Conservation (phyloP, 92 coral and sea anemone genomes). For the Actinostola sp. region DNA sequence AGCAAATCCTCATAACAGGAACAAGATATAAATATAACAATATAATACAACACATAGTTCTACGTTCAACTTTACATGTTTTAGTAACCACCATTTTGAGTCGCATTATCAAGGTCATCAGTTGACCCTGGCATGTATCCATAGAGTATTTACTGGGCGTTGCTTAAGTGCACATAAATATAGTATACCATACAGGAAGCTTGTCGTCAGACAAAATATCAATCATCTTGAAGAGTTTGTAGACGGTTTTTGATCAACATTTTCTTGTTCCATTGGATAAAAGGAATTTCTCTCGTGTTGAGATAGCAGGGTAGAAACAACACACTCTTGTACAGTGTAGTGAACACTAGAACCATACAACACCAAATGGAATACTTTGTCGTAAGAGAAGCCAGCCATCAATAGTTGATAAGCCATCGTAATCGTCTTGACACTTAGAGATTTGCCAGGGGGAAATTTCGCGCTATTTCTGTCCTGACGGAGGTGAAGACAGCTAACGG, state of each 20-base stretch:
- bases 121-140: neutral
- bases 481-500: slow-evolving; percentile 25
- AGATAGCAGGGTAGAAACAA: too few species aligned
- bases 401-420: neutral
- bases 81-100: too few species aligned
- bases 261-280: neutral
- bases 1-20: too few species aligned
- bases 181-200: too few species aligned
- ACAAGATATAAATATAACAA: too few species aligned
- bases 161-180: too few species aligned
- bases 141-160: too few species aligned
- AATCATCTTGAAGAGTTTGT: neutral
- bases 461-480: too few species aligned
- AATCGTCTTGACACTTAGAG: slow-evolving; percentile 1
- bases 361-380: neutral
- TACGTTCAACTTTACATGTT: too few species aligned
- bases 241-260: neutral
- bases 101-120: too few species aligned
- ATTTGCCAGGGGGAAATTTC: neutral
- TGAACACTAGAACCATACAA: neutral
- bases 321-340: neutral
- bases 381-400: too few species aligned
- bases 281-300: neutral
- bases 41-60: too few species aligned
- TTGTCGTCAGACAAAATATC: neutral